Evolutionary conservation across 1,140 invertebrate species (phyloP).

Genomic region (Rhopalosiphum padi): DNA sequence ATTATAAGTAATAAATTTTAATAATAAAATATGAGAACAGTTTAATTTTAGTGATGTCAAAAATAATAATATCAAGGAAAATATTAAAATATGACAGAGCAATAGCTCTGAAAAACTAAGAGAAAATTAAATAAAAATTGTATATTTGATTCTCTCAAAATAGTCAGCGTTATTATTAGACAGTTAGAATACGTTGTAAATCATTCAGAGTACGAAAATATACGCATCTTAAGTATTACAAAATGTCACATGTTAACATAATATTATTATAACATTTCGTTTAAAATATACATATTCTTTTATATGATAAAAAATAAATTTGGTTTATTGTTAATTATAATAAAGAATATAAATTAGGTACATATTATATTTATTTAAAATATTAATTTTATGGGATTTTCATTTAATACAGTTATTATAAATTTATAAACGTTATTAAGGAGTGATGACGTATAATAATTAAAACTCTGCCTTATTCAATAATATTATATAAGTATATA

Average conservation of each 20-base stretch:
- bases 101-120: not conserved
- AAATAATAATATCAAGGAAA: not conserved
- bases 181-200: constrained; percentile 15
- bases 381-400: not conserved
- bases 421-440: not conserved
- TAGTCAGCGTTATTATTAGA: constrained; percentile 21
- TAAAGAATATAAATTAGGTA: not conserved
- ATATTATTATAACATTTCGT: not conserved
- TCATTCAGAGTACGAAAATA: not conserved
- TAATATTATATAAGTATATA: not conserved
- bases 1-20: not conserved
- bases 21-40: not conserved
- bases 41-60: not conserved
- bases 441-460: not conserved
- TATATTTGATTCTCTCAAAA: not conserved
- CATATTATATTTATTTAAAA: not conserved
- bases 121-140: not conserved
- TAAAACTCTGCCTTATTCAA: not conserved
- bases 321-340: too few species aligned
- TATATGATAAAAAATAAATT: too few species aligned
- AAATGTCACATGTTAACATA: not conserved
- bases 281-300: not conserved
- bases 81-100: not conserved
- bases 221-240: not conserved
- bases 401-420: not conserved